Conservation (phyloP, 2,888 invertebrate genomes). For the Adelognathus sp. region DNA sequence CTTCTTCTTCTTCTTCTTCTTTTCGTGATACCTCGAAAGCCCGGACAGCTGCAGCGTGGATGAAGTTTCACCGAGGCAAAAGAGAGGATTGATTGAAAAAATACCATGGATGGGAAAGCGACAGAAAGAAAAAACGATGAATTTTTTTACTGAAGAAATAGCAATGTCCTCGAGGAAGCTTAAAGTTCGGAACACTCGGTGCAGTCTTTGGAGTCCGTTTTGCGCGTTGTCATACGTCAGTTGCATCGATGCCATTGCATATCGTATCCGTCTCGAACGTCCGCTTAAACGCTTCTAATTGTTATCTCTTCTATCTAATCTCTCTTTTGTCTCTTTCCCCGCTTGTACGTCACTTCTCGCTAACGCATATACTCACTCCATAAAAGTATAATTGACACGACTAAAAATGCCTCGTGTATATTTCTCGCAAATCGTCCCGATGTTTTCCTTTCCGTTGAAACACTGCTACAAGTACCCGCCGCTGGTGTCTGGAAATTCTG, state of each 20-base stretch:
- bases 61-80: slow-evolving; percentile 38
- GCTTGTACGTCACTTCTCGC: slow-evolving; percentile 26
- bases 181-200: background rate
- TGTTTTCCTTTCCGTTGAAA: background rate
- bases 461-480: slow-evolving; percentile 32
- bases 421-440: background rate
- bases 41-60: slow-evolving; percentile 28
- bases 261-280: slow-evolving; percentile 5
- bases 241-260: background rate
- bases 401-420: slow-evolving; percentile 16
- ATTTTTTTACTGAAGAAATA: too few species aligned
- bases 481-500: slow-evolving; percentile 57
- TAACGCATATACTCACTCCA: background rate
- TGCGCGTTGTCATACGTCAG: background rate
- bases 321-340: slow-evolving; percentile 55
- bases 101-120: slow-evolving; percentile 13
- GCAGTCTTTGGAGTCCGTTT: background rate
- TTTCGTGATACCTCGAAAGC: background rate
- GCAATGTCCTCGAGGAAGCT: slow-evolving; percentile 31
- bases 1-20: background rate
- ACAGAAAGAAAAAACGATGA: background rate
- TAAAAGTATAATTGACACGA: background rate
- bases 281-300: slow-evolving; percentile 42
- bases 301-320: slow-evolving; percentile 46
- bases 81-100: slow-evolving; percentile 48